A percentile compares a stretch with the other conserved stretches of the same genome.
These are phyloP conservation scores for Leucopsar rothschildi DNA, from an alignment of 2,113 vertebrate species.

Conservation along the genomic window DNA sequence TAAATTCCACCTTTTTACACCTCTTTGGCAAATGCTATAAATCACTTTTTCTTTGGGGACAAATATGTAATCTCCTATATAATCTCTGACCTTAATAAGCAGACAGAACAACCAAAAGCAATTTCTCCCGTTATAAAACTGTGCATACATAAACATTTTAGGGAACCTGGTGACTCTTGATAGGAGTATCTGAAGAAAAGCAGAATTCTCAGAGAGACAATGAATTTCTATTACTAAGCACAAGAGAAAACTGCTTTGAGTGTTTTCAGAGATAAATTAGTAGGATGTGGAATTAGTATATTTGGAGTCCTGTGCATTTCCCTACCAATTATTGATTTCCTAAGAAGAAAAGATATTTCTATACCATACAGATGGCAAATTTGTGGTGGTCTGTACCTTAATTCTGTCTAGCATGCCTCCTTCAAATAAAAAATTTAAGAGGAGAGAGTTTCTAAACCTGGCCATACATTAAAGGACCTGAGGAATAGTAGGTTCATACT, in stretches of 20 bases:
- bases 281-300: background rate
- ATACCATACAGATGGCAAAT: background rate
- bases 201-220: background rate
- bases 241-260: background rate
- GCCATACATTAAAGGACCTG: background rate
- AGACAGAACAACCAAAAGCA: background rate
- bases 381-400: background rate
- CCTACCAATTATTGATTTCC: background rate
- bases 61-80: background rate
- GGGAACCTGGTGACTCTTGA: background rate
- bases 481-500: background rate
- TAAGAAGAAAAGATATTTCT: background rate
- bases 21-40: background rate
- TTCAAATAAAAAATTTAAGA: background rate
- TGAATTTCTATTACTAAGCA: background rate
- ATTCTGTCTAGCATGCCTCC: background rate
- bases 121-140: background rate
- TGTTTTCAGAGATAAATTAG: background rate
- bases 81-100: conserved; percentile 26
- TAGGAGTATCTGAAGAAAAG: background rate
- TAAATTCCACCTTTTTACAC: background rate
- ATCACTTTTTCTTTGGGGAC: background rate
- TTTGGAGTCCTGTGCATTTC: background rate
- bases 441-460: background rate
- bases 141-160: background rate